These are phyloP conservation scores for Manis pentadactyla DNA, from an alignment of 2,797 vertebrate species.

Conservation along the genomic window DNA sequence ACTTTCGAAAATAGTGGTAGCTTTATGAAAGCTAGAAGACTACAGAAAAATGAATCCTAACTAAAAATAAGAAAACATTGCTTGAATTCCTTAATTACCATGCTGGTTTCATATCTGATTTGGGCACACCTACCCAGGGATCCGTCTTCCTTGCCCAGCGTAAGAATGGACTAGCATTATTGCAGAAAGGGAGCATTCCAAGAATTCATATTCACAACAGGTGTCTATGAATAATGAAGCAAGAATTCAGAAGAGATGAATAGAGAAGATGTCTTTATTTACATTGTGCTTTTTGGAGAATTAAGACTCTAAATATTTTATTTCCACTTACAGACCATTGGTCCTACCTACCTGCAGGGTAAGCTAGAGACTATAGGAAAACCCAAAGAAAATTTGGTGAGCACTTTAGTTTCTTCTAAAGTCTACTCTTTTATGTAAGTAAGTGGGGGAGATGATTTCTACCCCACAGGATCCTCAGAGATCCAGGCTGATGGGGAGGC, in stretches of 20 bases:
- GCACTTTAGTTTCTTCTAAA: neutral
- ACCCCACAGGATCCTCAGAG: neutral
- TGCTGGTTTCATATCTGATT: neutral
- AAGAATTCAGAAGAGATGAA: neutral
- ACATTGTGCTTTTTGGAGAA: neutral
- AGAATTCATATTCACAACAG: neutral
- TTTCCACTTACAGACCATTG: fast-evolving
- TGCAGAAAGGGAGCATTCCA: neutral
- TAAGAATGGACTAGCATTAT: neutral
- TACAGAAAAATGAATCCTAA: neutral
- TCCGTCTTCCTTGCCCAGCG: neutral
- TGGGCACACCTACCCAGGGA: neutral
- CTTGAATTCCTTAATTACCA: neutral
- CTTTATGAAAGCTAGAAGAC: constrained; percentile 19
- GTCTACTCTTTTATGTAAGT: neutral
- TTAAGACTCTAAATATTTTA: neutral
- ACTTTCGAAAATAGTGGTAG: neutral
- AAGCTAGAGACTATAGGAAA: neutral
- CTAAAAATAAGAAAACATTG: neutral
- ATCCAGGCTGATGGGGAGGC: neutral
- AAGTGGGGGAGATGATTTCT: neutral
- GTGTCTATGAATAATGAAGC: neutral
- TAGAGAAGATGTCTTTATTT: neutral
- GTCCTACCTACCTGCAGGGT: too few relatives aligned
- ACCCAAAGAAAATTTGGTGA: neutral